Percentiles rank a stretch among this genome's conserved stretches.
These are phyloP conservation scores for Cerastis leucographa DNA, from an alignment of 2,888 invertebrate genomes.

Conservation along the genomic window DNA sequence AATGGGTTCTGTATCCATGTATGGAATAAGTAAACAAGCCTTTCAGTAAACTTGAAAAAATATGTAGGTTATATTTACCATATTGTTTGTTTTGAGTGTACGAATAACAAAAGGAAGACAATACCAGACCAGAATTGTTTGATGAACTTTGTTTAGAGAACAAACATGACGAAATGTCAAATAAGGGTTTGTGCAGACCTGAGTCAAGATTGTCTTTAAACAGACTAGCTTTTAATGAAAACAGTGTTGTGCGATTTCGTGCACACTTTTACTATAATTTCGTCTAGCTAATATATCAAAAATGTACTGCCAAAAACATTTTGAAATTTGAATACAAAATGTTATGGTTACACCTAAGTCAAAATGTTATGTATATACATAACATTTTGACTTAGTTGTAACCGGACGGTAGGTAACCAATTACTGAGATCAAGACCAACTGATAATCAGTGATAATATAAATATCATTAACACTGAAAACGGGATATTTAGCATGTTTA, in stretches of 20 bases:
- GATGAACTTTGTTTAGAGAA: conserved; percentile 38
- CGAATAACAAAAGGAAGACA: conserved; percentile 38
- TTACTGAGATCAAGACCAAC: background rate
- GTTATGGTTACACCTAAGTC: no score
- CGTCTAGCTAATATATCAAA: no score
- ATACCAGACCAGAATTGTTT: conserved; percentile 25
- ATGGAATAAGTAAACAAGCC: conserved; percentile 35
- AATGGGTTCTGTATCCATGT: conserved; percentile 20
- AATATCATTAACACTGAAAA: background rate
- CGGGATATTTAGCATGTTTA: no score
- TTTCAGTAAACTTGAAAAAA: conserved; percentile 38
- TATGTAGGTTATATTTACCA: conserved; percentile 20
- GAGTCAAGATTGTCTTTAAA: background rate
- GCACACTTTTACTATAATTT: background rate
- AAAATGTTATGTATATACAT: no score
- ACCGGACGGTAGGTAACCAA: background rate
- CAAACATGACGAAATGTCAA: conserved; percentile 39
- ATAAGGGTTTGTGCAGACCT: background rate
- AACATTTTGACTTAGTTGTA: no score
- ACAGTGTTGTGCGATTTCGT: background rate
- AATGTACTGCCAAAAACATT: background rate
- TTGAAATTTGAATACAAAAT: background rate
- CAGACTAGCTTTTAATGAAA: background rate
- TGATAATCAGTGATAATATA: background rate
- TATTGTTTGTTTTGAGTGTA: conserved; percentile 27